A percentile compares a stretch with the other conserved stretches of the same genome.
Evolutionary conservation across 1,140 invertebrate genomes (phyloP).

Genomic region (Palaemon carinicauda): DNA sequence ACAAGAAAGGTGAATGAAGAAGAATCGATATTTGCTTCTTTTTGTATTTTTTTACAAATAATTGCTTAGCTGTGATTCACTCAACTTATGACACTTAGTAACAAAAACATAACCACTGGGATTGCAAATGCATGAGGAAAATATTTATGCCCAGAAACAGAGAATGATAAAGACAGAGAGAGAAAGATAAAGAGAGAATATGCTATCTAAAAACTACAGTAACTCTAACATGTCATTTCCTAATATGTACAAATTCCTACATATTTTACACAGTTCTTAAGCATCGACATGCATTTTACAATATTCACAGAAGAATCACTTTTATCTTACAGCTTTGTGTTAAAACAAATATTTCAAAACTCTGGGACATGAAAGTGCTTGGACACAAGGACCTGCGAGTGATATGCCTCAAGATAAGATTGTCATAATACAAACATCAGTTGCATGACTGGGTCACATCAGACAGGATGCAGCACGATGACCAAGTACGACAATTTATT

Average conservation of each 20-base stretch:
- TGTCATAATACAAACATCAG: slow-evolving; percentile 9
- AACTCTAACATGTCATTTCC: slow-evolving; percentile 38
- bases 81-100: neutral
- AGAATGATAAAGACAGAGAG: neutral
- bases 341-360: slow-evolving; percentile 34
- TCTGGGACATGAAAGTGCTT: slow-evolving; percentile 29
- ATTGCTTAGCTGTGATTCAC: neutral
- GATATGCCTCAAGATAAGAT: slow-evolving; percentile 54
- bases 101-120: slow-evolving; percentile 40
- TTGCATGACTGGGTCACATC: too few species aligned
- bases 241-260: slow-evolving; percentile 52
- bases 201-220: slow-evolving; percentile 34
- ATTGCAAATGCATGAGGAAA: slow-evolving; percentile 40
- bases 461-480: too few species aligned
- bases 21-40: neutral
- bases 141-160: slow-evolving; percentile 47
- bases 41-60: slow-evolving; percentile 26
- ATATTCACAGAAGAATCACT: slow-evolving; percentile 45
- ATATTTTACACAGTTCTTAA: slow-evolving; percentile 52
- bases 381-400: slow-evolving; percentile 41
- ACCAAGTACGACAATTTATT: too few species aligned
- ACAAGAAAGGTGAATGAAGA: slow-evolving; percentile 44
- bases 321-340: slow-evolving; percentile 51
- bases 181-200: slow-evolving; percentile 26
- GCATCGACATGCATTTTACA: slow-evolving; percentile 56